Base-by-base conservation (phyloP, 2,113 vertebrate species). In the Salminus brasiliensis region DNA sequence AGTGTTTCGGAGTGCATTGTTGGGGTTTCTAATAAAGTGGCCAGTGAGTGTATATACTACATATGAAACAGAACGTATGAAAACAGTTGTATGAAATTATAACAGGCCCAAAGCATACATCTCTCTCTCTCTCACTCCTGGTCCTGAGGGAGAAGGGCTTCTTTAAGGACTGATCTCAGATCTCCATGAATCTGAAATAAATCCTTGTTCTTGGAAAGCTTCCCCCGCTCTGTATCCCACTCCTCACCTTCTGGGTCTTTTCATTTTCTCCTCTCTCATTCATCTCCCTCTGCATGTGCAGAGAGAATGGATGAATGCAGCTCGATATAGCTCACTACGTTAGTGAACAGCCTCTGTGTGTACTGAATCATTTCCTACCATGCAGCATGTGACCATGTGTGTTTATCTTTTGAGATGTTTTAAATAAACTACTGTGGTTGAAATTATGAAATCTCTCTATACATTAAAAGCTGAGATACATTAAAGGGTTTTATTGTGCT, bases 241-340 rank as follows among this genome's bases (percentile, higher is more conserved):
- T 74, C 60, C 60, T 68, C 70, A 34, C 65, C 69, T 59, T 70
- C 52, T 39, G 36, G 70, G 69, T 32, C 74, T 66, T 34, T 39
- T 63, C 47, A 82, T 72, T 72, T 82, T 78, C 59, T 80, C 78
- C 45, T 73, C 66, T 74, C 69, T 29, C 78, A 74, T 74, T 74
- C 75, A 72, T 67, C 81, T 73, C 60, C 52, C 29, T 49, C 73
- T 66, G 30, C 72, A 82, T 21, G 47, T 70, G 67, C 62, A 49
- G 72, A 36, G 18, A 72, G 49, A 85, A 73, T 60, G 72, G 74
- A 78, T 74, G 72, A 79, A 81, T 79, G 59, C 55, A 23, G 62
- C 76, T 68, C 74, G 76, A 72, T 81, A 78, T 70, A 75, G 76
- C 57, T 62, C 27, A 23, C 53, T 43, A 78, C 23, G 76, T 72